phyloP scores from a whole-genome alignment of 1,140 invertebrate genomes.

The Papilio polyxenes region DNA sequence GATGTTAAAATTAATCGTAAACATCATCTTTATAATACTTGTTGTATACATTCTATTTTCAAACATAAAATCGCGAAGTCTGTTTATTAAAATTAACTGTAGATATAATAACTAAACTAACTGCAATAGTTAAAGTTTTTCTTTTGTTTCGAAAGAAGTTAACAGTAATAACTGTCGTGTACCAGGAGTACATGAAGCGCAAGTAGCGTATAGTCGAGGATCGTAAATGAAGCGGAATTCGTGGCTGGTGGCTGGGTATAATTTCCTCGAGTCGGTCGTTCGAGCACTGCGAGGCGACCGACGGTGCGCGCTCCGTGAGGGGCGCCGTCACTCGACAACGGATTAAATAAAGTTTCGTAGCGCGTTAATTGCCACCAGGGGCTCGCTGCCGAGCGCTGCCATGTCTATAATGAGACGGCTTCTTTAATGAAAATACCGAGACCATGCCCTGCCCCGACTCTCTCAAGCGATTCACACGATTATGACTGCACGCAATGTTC shows the following conservation, averaged over 20 bases:
- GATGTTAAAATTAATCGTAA: background rate
- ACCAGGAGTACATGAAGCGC: conserved; percentile 54
- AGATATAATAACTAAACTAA: background rate
- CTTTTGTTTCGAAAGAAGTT: conserved; percentile 1
- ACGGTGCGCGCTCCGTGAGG: conserved; percentile 49
- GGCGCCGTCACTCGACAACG: conserved; percentile 58
- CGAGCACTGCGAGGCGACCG: conserved; percentile 15
- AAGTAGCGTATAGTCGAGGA: conserved; percentile 40
- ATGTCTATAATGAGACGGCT: conserved; percentile 76
- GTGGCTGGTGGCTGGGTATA: conserved; percentile 59
- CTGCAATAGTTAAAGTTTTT: conserved; percentile 4
- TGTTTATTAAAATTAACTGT: background rate
- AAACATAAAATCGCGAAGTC: background rate
- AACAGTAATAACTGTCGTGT: conserved; percentile 45
- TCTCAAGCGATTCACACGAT: conserved; percentile 35
- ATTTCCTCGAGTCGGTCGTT: conserved; percentile 55
- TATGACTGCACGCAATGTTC: conserved; percentile 1
- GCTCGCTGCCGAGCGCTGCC: conserved; percentile 58
- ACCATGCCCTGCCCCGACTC: conserved; percentile 55
- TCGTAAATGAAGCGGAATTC: conserved; percentile 69
- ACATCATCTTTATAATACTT: no score
- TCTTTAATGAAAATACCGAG: conserved; percentile 77
- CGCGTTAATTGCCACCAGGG: conserved; percentile 72
- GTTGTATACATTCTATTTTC: background rate
- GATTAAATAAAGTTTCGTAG: conserved; percentile 74